Conservation (phyloP, 2,888 invertebrate genomes). For the Hyalella azteca region DNA sequence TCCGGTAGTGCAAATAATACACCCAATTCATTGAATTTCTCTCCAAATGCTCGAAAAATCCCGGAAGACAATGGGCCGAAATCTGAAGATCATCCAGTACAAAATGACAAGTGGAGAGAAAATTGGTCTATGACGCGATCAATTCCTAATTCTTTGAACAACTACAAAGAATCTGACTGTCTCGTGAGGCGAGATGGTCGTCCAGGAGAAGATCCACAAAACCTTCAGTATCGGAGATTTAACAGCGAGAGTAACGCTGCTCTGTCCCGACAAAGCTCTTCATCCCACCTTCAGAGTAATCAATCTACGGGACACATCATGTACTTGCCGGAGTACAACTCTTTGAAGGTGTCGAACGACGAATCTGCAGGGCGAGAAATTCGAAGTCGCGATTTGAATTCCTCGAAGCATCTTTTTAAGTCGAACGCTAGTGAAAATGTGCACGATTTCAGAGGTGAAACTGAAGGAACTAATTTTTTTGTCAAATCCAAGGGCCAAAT, state of each 20-base stretch:
- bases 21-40: too few relatives aligned
- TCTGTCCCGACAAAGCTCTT: background rate
- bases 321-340: slow-evolving; percentile 73
- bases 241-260: slow-evolving; percentile 32
- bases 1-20: slow-evolving; percentile 60
- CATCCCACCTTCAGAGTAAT: background rate
- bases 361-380: slow-evolving; percentile 30
- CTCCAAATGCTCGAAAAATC: background rate
- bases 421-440: background rate
- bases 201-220: slow-evolving; percentile 10
- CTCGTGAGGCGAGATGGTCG: background rate
- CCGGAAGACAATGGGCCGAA: slow-evolving; percentile 44
- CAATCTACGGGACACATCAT: slow-evolving; percentile 67
- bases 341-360: slow-evolving; percentile 58
- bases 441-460: background rate
- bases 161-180: slow-evolving; percentile 63
- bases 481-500: background rate
- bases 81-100: slow-evolving; percentile 39
- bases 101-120: slow-evolving; percentile 76
- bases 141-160: slow-evolving; percentile 78
- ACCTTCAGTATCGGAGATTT: slow-evolving; percentile 34
- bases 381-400: slow-evolving; percentile 35
- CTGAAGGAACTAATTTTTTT: background rate
- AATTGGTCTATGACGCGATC: slow-evolving; percentile 85
- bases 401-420: background rate